phyloP scores from a whole-genome alignment of 2,797 vertebrate species.

The Oreortyx pictus region DNA sequence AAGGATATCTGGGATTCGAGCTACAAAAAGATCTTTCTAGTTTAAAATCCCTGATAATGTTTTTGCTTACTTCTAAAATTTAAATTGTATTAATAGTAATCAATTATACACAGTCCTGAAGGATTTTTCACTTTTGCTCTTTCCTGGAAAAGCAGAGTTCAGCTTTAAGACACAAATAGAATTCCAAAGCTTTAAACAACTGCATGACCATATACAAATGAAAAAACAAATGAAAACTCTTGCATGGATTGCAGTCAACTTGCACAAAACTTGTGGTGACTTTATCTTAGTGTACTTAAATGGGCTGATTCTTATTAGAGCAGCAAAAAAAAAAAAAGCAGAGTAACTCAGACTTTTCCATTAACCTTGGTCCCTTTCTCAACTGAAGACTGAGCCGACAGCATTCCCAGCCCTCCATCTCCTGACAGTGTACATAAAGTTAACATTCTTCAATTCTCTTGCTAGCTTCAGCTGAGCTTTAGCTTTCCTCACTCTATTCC shows the following conservation, averaged over 20 bases:
- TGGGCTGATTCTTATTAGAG: not conserved
- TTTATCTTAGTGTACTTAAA: not conserved
- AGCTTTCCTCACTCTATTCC: not conserved
- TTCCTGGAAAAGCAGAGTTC: not conserved
- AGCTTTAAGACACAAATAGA: not conserved
- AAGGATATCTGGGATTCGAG: not conserved
- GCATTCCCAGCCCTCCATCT: not conserved
- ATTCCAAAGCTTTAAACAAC: not conserved
- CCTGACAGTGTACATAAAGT: rapidly evolving
- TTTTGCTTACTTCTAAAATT: not conserved
- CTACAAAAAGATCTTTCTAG: not conserved
- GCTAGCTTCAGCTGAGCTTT: not conserved
- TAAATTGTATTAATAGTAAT: not conserved
- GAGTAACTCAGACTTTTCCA: not conserved
- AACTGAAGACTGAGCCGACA: not conserved
- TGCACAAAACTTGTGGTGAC: not conserved
- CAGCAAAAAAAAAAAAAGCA: not conserved
- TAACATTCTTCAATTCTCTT: not conserved
- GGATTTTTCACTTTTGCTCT: not conserved
- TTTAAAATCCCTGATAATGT: not conserved
- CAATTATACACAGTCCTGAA: not conserved
- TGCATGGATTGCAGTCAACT: not conserved
- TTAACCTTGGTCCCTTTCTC: not conserved
- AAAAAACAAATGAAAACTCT: not conserved
- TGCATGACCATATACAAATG: not conserved